phyloP scores from a whole-genome alignment of 2,113 vertebrate genomes.

The Marmota monax region DNA sequence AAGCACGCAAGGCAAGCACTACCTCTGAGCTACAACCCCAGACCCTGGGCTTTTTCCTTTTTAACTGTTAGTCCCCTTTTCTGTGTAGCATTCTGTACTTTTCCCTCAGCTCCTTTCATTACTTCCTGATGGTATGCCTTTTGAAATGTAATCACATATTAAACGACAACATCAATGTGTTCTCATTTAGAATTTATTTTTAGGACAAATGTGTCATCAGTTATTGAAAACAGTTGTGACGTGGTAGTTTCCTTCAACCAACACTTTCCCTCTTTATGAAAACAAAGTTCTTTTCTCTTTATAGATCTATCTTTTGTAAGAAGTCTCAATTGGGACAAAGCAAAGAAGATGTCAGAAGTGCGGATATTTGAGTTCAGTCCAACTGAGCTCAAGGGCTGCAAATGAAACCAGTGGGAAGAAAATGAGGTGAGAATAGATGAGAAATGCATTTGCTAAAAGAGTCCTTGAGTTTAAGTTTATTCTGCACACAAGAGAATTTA shows the following conservation, averaged over 20 bases:
- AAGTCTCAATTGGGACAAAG: constrained; percentile 8
- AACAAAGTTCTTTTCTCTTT: not conserved
- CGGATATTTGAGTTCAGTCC: not conserved
- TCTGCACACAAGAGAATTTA: not conserved
- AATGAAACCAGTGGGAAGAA: not conserved
- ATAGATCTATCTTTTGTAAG: not conserved
- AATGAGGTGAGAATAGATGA: not conserved
- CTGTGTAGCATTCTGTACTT: not conserved
- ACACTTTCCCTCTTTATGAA: not conserved
- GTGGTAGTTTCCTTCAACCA: not conserved
- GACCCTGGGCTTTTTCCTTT: not conserved
- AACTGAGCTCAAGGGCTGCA: constrained; percentile 8
- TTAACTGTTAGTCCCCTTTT: not conserved
- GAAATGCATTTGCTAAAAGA: constrained; percentile 2
- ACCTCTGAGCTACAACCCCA: too few relatives aligned
- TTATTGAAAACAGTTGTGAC: not conserved
- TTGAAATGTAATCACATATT: not conserved
- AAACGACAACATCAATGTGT: not conserved
- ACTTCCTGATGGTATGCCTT: not conserved
- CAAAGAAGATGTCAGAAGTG: not conserved
- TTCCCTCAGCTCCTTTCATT: not conserved
- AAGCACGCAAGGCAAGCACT: too few relatives aligned
- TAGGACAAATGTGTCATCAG: constrained; percentile 1
- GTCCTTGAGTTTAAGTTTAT: not conserved
- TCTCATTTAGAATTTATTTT: constrained; percentile 6